phyloP scores from a whole-genome alignment of 2,797 vertebrate genomes.

The Anguilla anguilla region DNA sequence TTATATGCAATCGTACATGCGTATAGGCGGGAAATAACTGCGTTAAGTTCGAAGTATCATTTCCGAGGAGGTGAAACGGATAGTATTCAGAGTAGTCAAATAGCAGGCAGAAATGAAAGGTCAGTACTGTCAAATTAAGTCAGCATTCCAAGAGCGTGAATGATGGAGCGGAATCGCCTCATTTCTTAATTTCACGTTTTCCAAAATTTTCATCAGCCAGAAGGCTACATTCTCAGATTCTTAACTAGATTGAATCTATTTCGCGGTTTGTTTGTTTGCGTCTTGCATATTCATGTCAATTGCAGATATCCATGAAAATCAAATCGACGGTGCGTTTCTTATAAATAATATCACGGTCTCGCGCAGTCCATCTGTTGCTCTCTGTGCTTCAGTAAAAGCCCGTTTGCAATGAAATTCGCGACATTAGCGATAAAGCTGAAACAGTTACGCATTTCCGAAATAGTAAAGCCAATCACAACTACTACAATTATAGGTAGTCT shows the following conservation, averaged over 20 bases:
- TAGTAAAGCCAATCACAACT: neutral
- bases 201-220: neutral
- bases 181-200: neutral
- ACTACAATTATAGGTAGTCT: neutral
- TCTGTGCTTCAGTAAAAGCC: neutral
- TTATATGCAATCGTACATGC: neutral
- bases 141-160: neutral
- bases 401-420: neutral
- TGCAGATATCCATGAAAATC: neutral
- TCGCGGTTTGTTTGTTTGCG: neutral
- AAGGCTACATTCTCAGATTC: neutral
- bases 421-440: neutral
- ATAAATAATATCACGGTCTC: neutral
- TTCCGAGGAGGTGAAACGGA: neutral
- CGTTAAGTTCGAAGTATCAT: neutral
- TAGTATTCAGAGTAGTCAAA: neutral
- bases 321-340: neutral
- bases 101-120: conserved; percentile 42
- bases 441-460: neutral
- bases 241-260: neutral
- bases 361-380: conserved; percentile 9
- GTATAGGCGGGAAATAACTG: neutral
- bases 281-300: neutral
- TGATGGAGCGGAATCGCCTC: neutral
- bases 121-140: conserved; percentile 48